Base-by-base conservation (phyloP, 2,113 vertebrate species). In the Upupa epops region DNA sequence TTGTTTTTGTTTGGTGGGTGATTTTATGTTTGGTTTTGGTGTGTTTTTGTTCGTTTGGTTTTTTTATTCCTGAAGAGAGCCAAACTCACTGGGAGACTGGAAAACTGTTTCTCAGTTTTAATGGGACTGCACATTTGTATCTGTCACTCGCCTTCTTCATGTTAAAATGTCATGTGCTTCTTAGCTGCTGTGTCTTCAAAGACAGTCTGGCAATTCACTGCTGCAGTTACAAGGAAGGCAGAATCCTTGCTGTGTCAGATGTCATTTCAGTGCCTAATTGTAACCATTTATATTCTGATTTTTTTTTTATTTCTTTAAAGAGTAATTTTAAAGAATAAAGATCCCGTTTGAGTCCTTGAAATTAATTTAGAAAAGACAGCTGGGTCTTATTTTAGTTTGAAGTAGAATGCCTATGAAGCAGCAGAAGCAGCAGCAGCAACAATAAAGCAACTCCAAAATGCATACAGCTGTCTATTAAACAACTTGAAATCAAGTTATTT, bases 351-450 rank as follows among this genome's bases (percentile, higher is more conserved):
- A 90, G 28, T 63, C 36, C 60, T 89, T 89, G 83, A 88, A 85
- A 80, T 82, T 42, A 79, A 85, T 85, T 75, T 56, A 72, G 82
- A 69, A 82, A 42, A 54, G 59, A 82, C 82, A 79, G 71, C 85
- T 94, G 88, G 26, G 17, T 89, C 59, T 88, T 78, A 69, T 61
- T 92, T 89, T 65, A 32, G 49, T 65, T 88, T 59, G 36, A 90
- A 93, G 31, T 65, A 48, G 54, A 65, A 95, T 83, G 63, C 49
- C 60, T 64, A 11, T 49, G 66, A 64, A 91, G 29, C 78, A 78
- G 51, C 70, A 87, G 85, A 76, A 93, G 69, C 69, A 83, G 31
- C 87, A 90, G 68, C 37, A 88, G n/a, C 56, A 93, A 55, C 32
- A 61, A 20, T 75, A 89, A 89, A 91, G 59, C 58, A 79, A 24